These are phyloP conservation scores for Argyresthia goedartella DNA, from an alignment of 2,888 invertebrate species.

Conservation along the genomic window DNA sequence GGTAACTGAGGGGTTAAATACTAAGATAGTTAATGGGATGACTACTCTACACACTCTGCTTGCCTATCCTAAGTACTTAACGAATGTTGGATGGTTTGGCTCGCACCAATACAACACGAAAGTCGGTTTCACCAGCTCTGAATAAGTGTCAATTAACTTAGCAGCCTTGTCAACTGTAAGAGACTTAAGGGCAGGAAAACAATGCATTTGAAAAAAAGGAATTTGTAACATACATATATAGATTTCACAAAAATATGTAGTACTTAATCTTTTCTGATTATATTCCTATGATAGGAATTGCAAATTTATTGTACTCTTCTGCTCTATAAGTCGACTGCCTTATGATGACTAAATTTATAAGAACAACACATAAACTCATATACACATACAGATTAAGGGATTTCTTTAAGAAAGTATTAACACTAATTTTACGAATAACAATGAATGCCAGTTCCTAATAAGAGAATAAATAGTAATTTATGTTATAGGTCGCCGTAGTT, in stretches of 20 bases:
- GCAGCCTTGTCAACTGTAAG: conserved; percentile 45
- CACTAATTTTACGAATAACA: conserved; percentile 26
- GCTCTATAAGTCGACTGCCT: conserved; percentile 40
- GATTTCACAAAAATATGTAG: conserved; percentile 16
- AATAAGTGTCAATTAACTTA: conserved; percentile 53
- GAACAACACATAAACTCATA: no score
- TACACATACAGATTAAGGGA: background rate
- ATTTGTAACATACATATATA: conserved; percentile 28
- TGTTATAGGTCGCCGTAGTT: background rate
- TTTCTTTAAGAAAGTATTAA: conserved; percentile 10
- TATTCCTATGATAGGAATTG: conserved; percentile 47
- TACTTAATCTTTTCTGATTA: conserved; percentile 28
- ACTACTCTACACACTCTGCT: background rate
- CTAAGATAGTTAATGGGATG: background rate
- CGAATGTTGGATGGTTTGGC: background rate
- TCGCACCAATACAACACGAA: background rate
- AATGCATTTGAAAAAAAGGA: conserved; percentile 39
- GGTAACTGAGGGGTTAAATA: background rate
- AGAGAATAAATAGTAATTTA: background rate
- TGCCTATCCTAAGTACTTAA: conserved; percentile 32
- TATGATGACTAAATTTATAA: conserved; percentile 22
- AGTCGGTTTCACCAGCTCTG: background rate
- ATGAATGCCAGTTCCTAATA: conserved; percentile 58
- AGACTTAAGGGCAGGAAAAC: background rate
- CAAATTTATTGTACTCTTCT: conserved; percentile 16